Base-by-base conservation (phyloP, 2,888 invertebrate genomes). In the Phyllotreta cruciferae region DNA sequence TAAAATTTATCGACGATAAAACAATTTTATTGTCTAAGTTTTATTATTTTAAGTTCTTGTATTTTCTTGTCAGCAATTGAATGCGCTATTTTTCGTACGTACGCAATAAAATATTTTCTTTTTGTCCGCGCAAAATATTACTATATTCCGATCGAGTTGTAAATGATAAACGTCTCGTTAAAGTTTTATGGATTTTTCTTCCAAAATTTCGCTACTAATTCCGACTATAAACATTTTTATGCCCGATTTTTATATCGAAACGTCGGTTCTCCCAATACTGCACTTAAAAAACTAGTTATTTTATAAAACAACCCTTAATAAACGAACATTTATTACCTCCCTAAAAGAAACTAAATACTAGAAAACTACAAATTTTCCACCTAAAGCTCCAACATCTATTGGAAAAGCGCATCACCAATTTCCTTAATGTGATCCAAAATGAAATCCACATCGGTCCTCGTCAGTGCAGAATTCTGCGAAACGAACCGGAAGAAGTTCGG, bases 401-500 rank as follows among this genome's bases (percentile, higher is more conserved):
- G 67, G 38, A 66, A 74, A 8, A 74, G 60, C 4, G 69, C 66
- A 58, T 74, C 71, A 9, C 87, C 88, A 56, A 88, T 84, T 62
- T 83, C 82, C 64, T 86, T 83, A 52, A 89, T 85, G 74, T 88
- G 87, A 67, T 87, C 82, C 63, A 89, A 75, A 64, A 89, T 83
- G 72, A 85, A 88, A 72, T 86, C 85, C 39, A 88, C 80, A 74
- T 89, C 88, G 5, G 79, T 76, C 38, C 75, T 76, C 1, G 82
- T 84, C 7, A 87, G 80, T n/a, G 84, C 85, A 7, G 86, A 86
- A 75, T 87, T 89, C 69, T 88, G 87, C 1, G 83, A 79, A 39
- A 88, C 87, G 74, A 88, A 86, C 52, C 89, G 82, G 77, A 89
- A 89, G 78, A 90, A 89, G 76, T 90, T 89, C 0, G 88, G 88